Conservation (phyloP, 2,888 invertebrate genomes). For the Plagodis pulveraria region DNA sequence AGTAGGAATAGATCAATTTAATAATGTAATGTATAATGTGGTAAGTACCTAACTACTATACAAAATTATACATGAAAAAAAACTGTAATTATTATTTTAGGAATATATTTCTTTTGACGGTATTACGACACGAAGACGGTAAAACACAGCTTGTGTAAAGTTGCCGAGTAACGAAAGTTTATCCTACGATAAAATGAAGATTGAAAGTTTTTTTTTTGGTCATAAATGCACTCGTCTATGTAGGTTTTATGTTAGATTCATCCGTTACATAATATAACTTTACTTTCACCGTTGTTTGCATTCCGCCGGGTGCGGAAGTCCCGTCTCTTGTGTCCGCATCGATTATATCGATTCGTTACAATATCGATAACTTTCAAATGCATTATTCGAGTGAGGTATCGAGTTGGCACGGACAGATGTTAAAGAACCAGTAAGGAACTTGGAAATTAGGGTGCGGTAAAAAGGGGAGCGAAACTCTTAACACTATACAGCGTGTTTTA, state of each 20-base stretch:
- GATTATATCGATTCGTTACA: slow-evolving; percentile 38
- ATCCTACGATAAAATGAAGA: neutral
- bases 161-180: too few relatives aligned
- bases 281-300: slow-evolving; percentile 55
- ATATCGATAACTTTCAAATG: slow-evolving; percentile 37
- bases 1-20: neutral
- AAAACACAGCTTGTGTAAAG: too few relatives aligned
- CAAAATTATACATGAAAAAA: too few relatives aligned
- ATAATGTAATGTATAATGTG: neutral
- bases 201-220: neutral
- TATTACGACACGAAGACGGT: too few relatives aligned
- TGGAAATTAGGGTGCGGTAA: slow-evolving; percentile 47
- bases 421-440: slow-evolving; percentile 64
- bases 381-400: slow-evolving; percentile 37
- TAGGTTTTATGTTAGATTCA: slow-evolving; percentile 23
- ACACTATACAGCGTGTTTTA: slow-evolving; percentile 51
- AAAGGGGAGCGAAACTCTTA: slow-evolving; percentile 39
- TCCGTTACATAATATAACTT: slow-evolving; percentile 47
- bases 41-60: too few relatives aligned
- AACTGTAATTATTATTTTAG: too few relatives aligned
- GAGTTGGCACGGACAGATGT: slow-evolving; percentile 67
- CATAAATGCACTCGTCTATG: neutral
- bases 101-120: too few relatives aligned
- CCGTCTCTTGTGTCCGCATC: slow-evolving; percentile 40
- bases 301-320: slow-evolving; percentile 54